Conservation (phyloP, 1,140 invertebrate genomes). For the Drosophila ercepeae region DNA sequence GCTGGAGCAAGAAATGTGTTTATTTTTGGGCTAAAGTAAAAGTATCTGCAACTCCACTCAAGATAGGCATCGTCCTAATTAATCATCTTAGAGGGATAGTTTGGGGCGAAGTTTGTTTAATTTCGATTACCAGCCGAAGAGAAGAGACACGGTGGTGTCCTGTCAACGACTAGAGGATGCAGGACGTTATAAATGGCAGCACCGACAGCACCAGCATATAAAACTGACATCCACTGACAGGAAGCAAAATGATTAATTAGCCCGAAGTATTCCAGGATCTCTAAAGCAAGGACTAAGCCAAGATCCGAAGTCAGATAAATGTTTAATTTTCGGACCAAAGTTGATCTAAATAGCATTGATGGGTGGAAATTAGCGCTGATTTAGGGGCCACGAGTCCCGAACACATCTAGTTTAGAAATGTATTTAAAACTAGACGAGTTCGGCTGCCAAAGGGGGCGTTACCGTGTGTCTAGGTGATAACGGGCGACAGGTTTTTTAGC, state of each 20-base stretch:
- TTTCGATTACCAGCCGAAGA: conserved; percentile 48
- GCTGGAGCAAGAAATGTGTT: conserved; percentile 29
- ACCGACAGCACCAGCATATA: conserved; percentile 79
- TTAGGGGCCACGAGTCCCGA: conserved; percentile 56
- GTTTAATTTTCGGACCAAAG: conserved; percentile 4
- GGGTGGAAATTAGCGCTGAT: conserved; percentile 52
- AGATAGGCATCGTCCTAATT: conserved; percentile 48
- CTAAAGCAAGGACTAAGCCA: conserved; percentile 2
- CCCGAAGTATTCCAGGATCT: background rate
- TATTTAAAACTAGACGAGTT: background rate
- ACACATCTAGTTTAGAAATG: conserved; percentile 6
- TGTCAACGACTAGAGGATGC: conserved; percentile 42
- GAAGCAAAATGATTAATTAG: conserved; percentile 70
- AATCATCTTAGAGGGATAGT: conserved; percentile 72
- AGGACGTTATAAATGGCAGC: conserved; percentile 68
- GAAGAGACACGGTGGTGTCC: conserved; percentile 20
- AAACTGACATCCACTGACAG: conserved; percentile 78
- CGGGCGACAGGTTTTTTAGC: conserved; percentile 54
- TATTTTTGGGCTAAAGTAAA: conserved; percentile 18
- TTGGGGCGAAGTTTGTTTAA: conserved; percentile 71
- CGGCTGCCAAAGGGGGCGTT: conserved; percentile 51
- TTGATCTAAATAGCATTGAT: conserved; percentile 15
- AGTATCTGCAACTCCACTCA: conserved; percentile 25
- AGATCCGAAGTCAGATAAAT: conserved; percentile 29
- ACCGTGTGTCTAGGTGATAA: conserved; percentile 73